Base-by-base conservation (phyloP, 2,888 invertebrate species). In the Torymus auratus region DNA sequence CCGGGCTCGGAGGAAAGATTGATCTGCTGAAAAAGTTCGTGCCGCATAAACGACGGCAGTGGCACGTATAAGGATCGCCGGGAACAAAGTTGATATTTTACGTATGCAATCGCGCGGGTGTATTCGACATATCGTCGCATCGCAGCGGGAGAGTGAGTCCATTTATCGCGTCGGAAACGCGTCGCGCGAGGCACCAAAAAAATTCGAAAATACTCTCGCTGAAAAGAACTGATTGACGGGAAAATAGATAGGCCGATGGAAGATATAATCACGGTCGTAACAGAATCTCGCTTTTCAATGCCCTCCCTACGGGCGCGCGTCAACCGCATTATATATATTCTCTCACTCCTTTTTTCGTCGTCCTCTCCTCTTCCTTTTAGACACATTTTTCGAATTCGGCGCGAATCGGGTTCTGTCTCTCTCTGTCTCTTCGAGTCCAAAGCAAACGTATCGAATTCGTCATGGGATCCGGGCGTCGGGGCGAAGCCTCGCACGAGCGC, bases 391-490 rank as follows among this genome's bases (percentile, higher is more conserved):
- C 61, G 61, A 61, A 55, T 58, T 55, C 20, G 70, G 69, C 28
- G 68, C 41, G 60, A 68, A 75, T 61, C 76, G 62, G 3, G 5
- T 28, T 3, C 28, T 28, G 2, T 28, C 53, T 14, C 53, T 2
- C 65, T 67, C 73, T 13, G 20, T 15, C 17, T 28, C 28, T 28
- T 7, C 67, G 61, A 28, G 53, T 52, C 65, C 62, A 75, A 73
- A 79, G 60, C 67, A 68, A 77, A 60, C 67, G 72, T 81, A 77
- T 77, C 72, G 77, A 69, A 81, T 81, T 77, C 77, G 69, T 64
- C 69, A 55, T 53, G 65, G 68, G 67, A 64, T 69, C 70, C 64
- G 61, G 28, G 28, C 28, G 28, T 28, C 28, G 28, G 28, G 75
- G 10, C n/a, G 78, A 73, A 73, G 78, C 60, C 68, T 68, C 73